These are phyloP conservation scores for Oryzias curvinotus DNA, from an alignment of 2,113 vertebrate genomes.

Conservation along the genomic window DNA sequence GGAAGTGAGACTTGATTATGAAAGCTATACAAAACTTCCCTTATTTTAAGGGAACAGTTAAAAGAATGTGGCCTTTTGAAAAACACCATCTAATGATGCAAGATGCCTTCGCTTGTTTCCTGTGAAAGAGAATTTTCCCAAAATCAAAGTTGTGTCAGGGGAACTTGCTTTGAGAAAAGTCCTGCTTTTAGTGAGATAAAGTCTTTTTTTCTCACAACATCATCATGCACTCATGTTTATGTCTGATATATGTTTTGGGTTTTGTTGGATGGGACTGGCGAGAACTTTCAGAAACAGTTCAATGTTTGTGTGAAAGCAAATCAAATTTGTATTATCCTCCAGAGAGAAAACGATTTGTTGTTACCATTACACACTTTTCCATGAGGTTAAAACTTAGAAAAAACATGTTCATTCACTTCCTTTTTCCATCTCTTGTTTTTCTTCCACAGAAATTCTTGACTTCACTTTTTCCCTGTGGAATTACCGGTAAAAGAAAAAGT, in stretches of 20 bases:
- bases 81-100: neutral
- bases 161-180: constrained; percentile 39
- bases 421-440: too few species aligned
- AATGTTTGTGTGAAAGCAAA: neutral
- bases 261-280: constrained; percentile 2
- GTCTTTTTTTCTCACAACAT: constrained; percentile 36
- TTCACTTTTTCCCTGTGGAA: too few species aligned
- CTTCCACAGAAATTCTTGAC: too few species aligned
- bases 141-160: neutral
- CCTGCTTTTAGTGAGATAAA: constrained; percentile 9
- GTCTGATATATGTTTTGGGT: constrained; percentile 16
- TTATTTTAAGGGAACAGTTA: neutral
- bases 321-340: neutral
- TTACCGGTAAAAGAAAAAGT: too few species aligned
- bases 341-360: constrained; percentile 16
- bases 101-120: neutral
- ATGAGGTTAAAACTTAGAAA: too few species aligned
- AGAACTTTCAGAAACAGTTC: neutral
- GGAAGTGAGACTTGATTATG: constrained; percentile 44
- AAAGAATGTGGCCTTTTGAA: constrained; percentile 16
- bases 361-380: constrained; percentile 31
- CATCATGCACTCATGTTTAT: neutral
- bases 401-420: too few species aligned
- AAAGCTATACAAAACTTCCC: constrained; percentile 9
- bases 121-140: constrained; percentile 15